phyloP scores from a whole-genome alignment of 2,888 invertebrate genomes.

The Leptopilina myrica region DNA sequence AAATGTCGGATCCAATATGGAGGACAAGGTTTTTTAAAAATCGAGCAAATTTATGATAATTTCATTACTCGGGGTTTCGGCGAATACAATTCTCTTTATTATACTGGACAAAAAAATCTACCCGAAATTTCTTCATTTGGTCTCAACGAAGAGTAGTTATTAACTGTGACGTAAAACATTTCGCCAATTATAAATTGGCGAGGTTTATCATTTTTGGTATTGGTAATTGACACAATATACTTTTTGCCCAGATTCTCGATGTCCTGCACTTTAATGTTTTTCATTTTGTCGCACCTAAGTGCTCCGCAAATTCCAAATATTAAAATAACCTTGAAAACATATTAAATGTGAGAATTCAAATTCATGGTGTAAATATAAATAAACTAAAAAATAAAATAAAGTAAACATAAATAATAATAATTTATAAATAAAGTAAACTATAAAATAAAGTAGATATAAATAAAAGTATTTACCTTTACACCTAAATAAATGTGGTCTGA shows the following conservation, averaged over 20 bases:
- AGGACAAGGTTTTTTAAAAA: too few species aligned
- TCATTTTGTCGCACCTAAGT: constrained; percentile 45
- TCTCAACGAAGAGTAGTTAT: constrained; percentile 17
- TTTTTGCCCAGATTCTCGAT: constrained; percentile 46
- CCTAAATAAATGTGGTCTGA: background rate
- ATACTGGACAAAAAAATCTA: constrained; percentile 12
- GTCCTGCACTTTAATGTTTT: constrained; percentile 44
- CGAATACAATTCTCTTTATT: constrained; percentile 8
- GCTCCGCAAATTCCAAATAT: constrained; percentile 48
- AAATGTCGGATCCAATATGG: too few species aligned
- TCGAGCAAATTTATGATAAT: too few species aligned
- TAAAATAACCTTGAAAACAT: constrained; percentile 45
- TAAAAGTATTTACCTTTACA: background rate
- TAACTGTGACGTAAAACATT: too few species aligned
- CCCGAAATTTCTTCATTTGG: constrained; percentile 4
- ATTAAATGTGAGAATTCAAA: constrained; percentile 15
- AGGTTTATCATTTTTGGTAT: too few species aligned
- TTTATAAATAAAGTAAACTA: too few species aligned
- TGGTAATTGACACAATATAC: constrained; percentile 32
- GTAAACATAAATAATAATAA: too few species aligned
- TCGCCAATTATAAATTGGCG: too few species aligned
- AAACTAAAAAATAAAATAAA: too few species aligned
- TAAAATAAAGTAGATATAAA: too few species aligned
- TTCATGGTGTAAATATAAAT: constrained; percentile 2
- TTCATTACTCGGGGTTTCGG: too few species aligned